Evolutionary conservation across 2,797 vertebrate species (phyloP), one percentile per base, ranked within the genome.

Genomic region (Ctenochaetus hawaiiensis): DNA sequence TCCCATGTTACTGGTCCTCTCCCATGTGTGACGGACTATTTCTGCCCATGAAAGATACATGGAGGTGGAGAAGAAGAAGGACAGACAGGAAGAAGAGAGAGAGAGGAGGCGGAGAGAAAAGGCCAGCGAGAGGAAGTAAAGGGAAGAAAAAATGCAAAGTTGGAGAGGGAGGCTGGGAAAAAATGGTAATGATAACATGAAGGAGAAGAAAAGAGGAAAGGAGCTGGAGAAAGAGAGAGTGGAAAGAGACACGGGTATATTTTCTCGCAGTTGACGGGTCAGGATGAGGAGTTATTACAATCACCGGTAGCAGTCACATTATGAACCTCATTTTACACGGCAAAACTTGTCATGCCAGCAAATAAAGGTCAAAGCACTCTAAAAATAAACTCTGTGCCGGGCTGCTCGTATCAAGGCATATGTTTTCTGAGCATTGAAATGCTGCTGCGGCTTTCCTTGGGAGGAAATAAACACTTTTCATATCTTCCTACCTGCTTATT

Each of bases 291-390:
- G 51, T 69, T 49, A 47, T 64, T 61, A 71, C 37, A 63, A 45
- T 80, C 30, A 60, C 6, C 47, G 61, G 60, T 30, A 59, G 20
- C 68, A 62, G 58, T 6, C 51, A 60, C 22, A n/a, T 60, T 58
- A 60, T 73, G 54, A 73, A 77, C 64, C 72, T 84, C 23, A 51
- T 80, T 76, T 78, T 74, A 71, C 49, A 71, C 69, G 26, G 41
- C 43, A 20, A 69, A 80, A 59, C 58, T 60, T 45, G 51, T 72
- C 58, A 70, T 60, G 66, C 57, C 68, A 34, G 44, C 67, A 89
- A 81, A 72, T 72, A 76, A 89, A 89, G 82, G 83, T 87, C 52
- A 72, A 41, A 49, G 65, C 75, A 43, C 41, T 87, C 71, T 56
- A 71, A 77, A 85, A 77, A 80, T 75, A 74, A 44, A 72, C 37